Percentiles rank a stretch among this genome's conserved stretches.
Evolutionary conservation across 2,113 vertebrate genomes (phyloP).

Genomic region (Toxostoma redivivum): DNA sequence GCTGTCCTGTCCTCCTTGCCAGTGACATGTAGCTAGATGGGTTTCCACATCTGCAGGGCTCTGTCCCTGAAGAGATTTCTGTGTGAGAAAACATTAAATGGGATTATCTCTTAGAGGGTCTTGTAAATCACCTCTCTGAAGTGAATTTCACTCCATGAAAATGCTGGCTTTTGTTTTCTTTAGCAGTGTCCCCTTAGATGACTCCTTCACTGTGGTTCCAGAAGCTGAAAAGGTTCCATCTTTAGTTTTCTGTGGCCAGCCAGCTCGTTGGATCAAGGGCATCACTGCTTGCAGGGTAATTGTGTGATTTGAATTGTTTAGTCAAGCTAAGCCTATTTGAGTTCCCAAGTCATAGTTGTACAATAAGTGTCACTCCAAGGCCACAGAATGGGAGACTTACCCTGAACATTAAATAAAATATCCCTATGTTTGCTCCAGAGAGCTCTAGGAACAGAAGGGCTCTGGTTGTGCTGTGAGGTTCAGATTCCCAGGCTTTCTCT

Average conservation of each 20-base stretch:
- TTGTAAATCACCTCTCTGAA: neutral
- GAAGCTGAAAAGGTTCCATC: constrained; percentile 75
- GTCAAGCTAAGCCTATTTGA: neutral
- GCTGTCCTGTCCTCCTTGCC: neutral
- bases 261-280: constrained; percentile 81
- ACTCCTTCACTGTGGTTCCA: neutral
- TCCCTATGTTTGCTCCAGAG: neutral
- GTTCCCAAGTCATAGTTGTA: neutral
- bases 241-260: constrained; percentile 83
- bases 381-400: neutral
- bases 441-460: neutral
- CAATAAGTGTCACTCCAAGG: neutral
- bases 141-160: neutral
- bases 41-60: neutral
- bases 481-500: neutral
- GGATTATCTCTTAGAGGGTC: neutral
- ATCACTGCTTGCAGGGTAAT: constrained; percentile 52
- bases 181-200: constrained; percentile 64
- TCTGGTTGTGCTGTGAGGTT: neutral
- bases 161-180: neutral
- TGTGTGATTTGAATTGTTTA: neutral
- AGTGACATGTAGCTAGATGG: neutral
- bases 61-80: neutral
- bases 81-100: neutral
- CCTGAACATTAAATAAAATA: neutral